A percentile compares a stretch with the other conserved stretches of the same genome.
phyloP scores from a whole-genome alignment of 2,113 vertebrate species.

The Illadopsis cleaveri region DNA sequence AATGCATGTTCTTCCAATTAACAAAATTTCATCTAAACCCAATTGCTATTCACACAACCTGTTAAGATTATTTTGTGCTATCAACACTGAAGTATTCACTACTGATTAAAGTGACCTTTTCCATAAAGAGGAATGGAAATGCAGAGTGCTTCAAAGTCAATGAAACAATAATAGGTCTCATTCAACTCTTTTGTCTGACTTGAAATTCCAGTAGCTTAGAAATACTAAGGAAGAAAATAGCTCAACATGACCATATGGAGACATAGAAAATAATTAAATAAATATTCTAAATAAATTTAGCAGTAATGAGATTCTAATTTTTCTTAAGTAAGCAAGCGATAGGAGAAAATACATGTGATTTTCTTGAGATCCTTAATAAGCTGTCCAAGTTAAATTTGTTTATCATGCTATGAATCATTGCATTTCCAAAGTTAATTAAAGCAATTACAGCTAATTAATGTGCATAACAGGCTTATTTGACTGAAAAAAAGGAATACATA shows the following conservation, averaged over 20 bases:
- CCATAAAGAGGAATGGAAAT: background rate
- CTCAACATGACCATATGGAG: background rate
- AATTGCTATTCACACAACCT: constrained; percentile 35
- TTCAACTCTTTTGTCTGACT: background rate
- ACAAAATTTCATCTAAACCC: background rate
- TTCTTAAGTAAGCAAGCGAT: background rate
- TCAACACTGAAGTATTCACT: constrained; percentile 16
- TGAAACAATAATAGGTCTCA: constrained; percentile 6
- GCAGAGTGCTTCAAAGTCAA: background rate
- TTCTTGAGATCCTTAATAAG: background rate
- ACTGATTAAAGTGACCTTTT: constrained; percentile 61
- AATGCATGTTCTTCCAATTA: background rate
- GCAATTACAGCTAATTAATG: background rate
- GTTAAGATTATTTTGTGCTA: constrained; percentile 29
- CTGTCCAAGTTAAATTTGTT: background rate
- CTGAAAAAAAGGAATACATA: background rate
- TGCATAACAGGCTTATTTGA: background rate
- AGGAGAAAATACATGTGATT: background rate
- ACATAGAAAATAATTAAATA: background rate
- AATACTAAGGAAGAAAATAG: background rate
- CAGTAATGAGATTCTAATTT: background rate
- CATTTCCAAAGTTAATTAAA: background rate
- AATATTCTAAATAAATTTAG: background rate
- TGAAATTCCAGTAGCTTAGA: background rate
- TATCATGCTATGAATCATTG: background rate